These are phyloP conservation scores for Pammene aurita DNA, from an alignment of 2,888 invertebrate genomes.

Conservation along the genomic window DNA sequence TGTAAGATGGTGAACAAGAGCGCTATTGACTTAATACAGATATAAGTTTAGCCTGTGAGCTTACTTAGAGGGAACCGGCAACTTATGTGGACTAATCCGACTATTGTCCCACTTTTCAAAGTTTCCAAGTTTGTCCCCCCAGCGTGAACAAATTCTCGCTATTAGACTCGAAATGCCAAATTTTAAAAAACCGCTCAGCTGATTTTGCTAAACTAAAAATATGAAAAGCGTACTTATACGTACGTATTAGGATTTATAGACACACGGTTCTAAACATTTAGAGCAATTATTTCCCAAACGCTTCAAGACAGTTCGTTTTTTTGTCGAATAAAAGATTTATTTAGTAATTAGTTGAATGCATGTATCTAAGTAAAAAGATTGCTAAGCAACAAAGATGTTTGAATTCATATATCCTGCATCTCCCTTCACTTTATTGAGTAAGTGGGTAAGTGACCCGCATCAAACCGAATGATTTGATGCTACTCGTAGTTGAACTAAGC, in stretches of 20 bases:
- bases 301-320: no score
- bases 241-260: no score
- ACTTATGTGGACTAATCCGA: not conserved
- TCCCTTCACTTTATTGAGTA: constrained; percentile 16
- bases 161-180: not conserved
- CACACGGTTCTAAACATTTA: no score
- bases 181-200: not conserved
- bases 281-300: no score
- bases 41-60: no score
- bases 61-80: no score
- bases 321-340: no score
- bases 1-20: no score
- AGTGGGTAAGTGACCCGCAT: constrained; percentile 29
- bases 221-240: no score
- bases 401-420: not conserved
- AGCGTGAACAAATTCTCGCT: not conserved
- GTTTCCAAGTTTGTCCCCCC: not conserved
- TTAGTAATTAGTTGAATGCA: no score
- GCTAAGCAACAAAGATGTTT: not conserved
- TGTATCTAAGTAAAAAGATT: not conserved
- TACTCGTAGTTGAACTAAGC: constrained; percentile 5
- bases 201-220: no score
- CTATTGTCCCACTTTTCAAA: constrained; percentile 19
- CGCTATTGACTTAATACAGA: no score
- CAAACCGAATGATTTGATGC: not conserved